phyloP scores from a whole-genome alignment of 2,113 vertebrate species.

The Macroglossus sobrinus region DNA sequence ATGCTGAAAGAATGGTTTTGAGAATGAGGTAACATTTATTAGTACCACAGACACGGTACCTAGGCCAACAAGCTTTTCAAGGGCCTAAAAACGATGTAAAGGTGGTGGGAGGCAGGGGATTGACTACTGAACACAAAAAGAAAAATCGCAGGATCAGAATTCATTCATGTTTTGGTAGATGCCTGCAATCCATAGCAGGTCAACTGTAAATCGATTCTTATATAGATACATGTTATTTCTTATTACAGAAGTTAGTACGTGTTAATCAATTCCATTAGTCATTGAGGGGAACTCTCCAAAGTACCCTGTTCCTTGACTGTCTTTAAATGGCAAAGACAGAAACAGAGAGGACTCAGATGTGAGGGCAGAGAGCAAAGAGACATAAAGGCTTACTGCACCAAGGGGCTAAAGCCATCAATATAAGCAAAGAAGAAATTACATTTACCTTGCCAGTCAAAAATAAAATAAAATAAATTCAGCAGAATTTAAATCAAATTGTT shows the following conservation, averaged over 20 bases:
- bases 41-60: neutral
- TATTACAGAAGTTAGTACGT: neutral
- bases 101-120: neutral
- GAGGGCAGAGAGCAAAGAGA: neutral
- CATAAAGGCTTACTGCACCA: neutral
- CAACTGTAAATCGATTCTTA: neutral
- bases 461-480: neutral
- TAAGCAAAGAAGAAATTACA: slow-evolving; percentile 26
- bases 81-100: neutral
- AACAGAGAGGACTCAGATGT: neutral
- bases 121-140: neutral
- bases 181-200: neutral
- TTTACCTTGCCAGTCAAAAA: neutral
- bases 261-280: neutral
- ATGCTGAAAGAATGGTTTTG: neutral
- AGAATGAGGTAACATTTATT: neutral
- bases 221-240: neutral
- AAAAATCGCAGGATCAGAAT: neutral
- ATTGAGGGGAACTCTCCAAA: neutral
- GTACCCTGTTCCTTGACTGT: neutral
- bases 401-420: slow-evolving; percentile 42
- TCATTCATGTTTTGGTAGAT: neutral
- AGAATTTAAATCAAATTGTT: slow-evolving; percentile 1
- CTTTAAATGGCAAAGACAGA: neutral
- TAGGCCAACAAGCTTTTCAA: neutral